Evolutionary conservation across 1,140 invertebrate genomes (phyloP).

Genomic region (Mamestra configurata): DNA sequence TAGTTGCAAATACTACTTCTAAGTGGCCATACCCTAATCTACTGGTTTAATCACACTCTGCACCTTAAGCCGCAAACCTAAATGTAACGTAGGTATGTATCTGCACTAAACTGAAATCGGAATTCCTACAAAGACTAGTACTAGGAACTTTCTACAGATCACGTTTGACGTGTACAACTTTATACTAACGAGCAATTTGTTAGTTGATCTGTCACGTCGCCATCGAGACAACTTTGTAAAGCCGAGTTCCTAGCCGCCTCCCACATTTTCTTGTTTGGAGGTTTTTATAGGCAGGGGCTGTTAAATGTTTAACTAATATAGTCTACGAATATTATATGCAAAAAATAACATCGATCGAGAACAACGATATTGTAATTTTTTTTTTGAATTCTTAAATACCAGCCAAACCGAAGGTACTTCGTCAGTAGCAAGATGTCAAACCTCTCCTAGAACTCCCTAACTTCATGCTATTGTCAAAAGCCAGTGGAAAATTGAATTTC

Average conservation of each 20-base stretch:
- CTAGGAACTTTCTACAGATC: conserved; percentile 19
- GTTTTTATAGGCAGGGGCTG: not conserved
- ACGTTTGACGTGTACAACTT: conserved; percentile 29
- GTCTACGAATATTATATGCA: too few species aligned
- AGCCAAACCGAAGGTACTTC: too few species aligned
- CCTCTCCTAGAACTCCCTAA: too few species aligned
- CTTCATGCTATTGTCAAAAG: too few species aligned
- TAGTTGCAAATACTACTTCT: too few species aligned
- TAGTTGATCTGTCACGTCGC: conserved; percentile 28
- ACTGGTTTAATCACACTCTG: too few species aligned
- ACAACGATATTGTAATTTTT: too few species aligned
- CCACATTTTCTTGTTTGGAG: not conserved
- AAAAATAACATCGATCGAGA: too few species aligned
- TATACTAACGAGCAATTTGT: conserved; percentile 41
- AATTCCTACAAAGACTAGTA: not conserved
- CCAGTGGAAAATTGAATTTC: too few species aligned
- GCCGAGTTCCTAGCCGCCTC: not conserved
- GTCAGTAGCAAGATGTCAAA: too few species aligned
- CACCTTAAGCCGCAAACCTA: not conserved
- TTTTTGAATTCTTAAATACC: too few species aligned
- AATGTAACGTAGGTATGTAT: not conserved
- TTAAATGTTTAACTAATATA: not conserved
- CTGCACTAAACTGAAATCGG: not conserved
- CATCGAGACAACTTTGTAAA: conserved; percentile 29
- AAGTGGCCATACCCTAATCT: too few species aligned